Base-by-base conservation (phyloP, 2,113 vertebrate species). In the Melanostigma gelatinosum region DNA sequence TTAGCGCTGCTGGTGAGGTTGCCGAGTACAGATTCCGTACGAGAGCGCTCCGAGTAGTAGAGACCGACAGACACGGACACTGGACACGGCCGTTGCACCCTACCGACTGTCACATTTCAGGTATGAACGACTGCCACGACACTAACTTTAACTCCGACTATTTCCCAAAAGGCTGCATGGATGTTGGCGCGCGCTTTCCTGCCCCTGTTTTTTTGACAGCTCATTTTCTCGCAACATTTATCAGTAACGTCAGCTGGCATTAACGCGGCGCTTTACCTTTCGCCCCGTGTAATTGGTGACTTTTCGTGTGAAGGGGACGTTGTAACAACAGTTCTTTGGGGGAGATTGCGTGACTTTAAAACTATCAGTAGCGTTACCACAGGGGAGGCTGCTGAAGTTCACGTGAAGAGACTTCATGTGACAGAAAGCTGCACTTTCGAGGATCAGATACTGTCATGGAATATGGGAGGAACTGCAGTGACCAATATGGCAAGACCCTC, bases 111-210 rank as follows among this genome's bases (percentile, higher is more conserved):
- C 27, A 27, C 0, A 57, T 67, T 63, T 75, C 79, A 91, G 91
- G 91, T 93, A 89, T 36, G 85, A 75, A n/a, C 42, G 15, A 10
- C n/a, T 15, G n/a, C 27, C 36, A 18, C 36, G 27, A 57, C 44
- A 16, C 32, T 18, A 73, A 87, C 75, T 83, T 89, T 80, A 13
- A 61, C 8, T 52, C 1, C 0, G 24, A 63, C 71, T 76, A 44
- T 15, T 2, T 2, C 6, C 8, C 20, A 2, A 32, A 6, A 77
- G 20, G 29, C 38, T 29, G 5, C 24, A 63, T 2, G n/a, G n/a
- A 46, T 8, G 57, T 2, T 24, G 16, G 29, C 24, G 27, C 24
- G 12, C 8, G 61, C 27, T 48, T 60, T 48, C 9, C 10, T 22
- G 38, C 10, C 40, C 1, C 18, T 44, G n/a, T 20, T 16, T 6